Evolutionary conservation across 1,140 invertebrate species (phyloP).

Genomic region (Rhyacophila brunnea): DNA sequence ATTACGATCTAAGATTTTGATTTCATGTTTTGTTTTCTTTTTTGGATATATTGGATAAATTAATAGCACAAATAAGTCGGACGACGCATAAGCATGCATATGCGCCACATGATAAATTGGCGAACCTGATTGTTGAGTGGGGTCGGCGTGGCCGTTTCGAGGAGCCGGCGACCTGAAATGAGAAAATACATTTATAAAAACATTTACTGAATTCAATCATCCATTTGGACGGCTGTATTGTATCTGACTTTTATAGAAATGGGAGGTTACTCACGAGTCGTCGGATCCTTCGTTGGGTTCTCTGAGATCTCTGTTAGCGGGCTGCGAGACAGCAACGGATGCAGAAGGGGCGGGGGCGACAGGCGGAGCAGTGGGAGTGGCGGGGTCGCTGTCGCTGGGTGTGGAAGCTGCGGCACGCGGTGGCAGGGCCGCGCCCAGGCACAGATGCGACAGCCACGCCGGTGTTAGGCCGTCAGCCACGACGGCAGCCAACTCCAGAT

Average conservation of each 20-base stretch:
- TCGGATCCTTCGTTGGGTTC: constrained; percentile 18
- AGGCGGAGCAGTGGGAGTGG: constrained; percentile 33
- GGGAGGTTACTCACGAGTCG: constrained; percentile 14
- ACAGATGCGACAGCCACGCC: constrained; percentile 20
- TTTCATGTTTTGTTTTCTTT: too few relatives aligned
- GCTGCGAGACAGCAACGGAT: constrained; percentile 36
- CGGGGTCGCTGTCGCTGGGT: constrained; percentile 35
- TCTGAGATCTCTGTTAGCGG: constrained; percentile 40
- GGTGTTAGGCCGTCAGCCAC: constrained; percentile 39
- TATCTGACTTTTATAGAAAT: too few relatives aligned
- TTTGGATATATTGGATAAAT: too few relatives aligned
- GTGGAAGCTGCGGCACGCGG: constrained; percentile 39
- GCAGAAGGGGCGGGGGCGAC: constrained; percentile 22
- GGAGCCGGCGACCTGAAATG: constrained; percentile 44
- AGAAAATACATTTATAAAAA: not conserved
- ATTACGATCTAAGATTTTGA: too few relatives aligned
- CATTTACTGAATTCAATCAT: too few relatives aligned
- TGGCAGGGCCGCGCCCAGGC: constrained; percentile 36
- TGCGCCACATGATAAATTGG: constrained; percentile 4
- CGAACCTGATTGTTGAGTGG: constrained; percentile 45
- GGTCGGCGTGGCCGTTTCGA: constrained; percentile 42
- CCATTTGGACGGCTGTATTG: too few relatives aligned
- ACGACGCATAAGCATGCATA: too few relatives aligned
- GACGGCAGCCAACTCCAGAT: constrained; percentile 20
- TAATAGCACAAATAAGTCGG: too few relatives aligned